A percentile compares a stretch with the other conserved stretches of the same genome.
phyloP scores from a whole-genome alignment of 2,888 invertebrate genomes.

The Agonopterix alstromeriana region DNA sequence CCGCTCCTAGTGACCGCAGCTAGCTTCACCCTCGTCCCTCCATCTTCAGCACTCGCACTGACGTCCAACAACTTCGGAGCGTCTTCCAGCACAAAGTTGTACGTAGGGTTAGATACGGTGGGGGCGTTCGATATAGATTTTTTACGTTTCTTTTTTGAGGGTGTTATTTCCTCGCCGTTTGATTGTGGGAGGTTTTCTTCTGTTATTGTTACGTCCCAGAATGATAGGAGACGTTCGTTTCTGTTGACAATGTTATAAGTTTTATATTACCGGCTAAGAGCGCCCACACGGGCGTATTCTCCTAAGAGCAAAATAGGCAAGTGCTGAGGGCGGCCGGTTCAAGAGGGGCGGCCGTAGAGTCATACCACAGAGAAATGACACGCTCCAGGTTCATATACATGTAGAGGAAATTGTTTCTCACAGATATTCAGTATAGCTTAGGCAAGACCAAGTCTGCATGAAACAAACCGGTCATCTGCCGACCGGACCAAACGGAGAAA shows the following conservation, averaged over 20 bases:
- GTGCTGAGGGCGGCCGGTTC: too few species aligned
- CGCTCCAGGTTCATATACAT: too few species aligned
- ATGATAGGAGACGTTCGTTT: conserved; percentile 63
- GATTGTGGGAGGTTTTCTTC: conserved; percentile 35
- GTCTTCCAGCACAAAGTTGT: conserved; percentile 84
- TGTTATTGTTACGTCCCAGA: conserved; percentile 63
- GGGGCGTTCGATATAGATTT: conserved; percentile 32
- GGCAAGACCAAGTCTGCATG: too few species aligned
- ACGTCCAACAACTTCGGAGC: conserved; percentile 73
- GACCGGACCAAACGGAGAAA: too few species aligned
- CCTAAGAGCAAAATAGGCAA: too few species aligned
- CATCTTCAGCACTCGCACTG: conserved; percentile 62
- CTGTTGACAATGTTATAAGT: conserved; percentile 23
- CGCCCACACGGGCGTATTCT: too few species aligned
- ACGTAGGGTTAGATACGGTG: conserved; percentile 32
- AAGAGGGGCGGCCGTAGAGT: too few species aligned
- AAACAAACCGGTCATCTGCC: too few species aligned
- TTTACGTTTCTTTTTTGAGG: conserved; percentile 49
- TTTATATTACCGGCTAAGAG: too few species aligned
- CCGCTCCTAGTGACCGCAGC: conserved; percentile 84
- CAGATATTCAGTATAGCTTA: too few species aligned
- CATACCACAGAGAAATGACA: too few species aligned
- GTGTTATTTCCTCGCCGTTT: conserved; percentile 48
- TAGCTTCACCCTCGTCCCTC: conserved; percentile 65
- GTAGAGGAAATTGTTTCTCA: too few species aligned